These are phyloP conservation scores for Drosophila cardini DNA, from an alignment of 1,140 invertebrate species.

Conservation along the genomic window DNA sequence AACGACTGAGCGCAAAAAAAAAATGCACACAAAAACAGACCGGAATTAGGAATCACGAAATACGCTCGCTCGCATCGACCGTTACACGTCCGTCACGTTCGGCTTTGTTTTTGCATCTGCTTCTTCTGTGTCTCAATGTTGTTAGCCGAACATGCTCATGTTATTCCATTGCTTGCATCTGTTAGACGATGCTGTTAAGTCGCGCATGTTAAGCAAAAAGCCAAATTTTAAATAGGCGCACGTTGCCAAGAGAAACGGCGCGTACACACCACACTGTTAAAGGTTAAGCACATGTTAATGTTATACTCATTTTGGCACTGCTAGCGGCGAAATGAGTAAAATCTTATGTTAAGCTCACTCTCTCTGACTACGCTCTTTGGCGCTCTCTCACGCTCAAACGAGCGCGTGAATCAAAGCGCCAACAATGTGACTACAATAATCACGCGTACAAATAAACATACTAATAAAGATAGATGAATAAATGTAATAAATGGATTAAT, in stretches of 20 bases:
- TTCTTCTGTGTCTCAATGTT: conserved; percentile 25
- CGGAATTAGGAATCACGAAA: conserved; percentile 46
- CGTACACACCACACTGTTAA: conserved; percentile 9
- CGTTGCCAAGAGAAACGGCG: background rate
- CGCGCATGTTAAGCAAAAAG: conserved; percentile 8
- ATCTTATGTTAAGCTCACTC: conserved; percentile 22
- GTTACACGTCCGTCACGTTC: conserved; percentile 45
- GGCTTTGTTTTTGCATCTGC: conserved; percentile 47
- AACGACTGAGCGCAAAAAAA: background rate
- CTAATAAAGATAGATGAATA: background rate
- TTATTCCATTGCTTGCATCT: conserved; percentile 25
- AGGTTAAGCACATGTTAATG: conserved; percentile 26
- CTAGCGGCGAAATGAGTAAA: conserved; percentile 7
- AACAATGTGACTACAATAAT: conserved; percentile 15
- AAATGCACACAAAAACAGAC: conserved; percentile 34
- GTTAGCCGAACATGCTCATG: conserved; percentile 27
- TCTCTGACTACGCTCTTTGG: background rate
- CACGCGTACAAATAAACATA: background rate
- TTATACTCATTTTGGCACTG: conserved; percentile 40
- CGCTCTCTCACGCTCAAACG: background rate
- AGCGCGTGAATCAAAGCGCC: conserved; percentile 4
- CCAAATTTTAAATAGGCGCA: conserved; percentile 21
- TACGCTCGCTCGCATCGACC: conserved; percentile 30
- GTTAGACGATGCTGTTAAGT: conserved; percentile 14
- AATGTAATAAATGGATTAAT: conserved; percentile 18